A percentile compares a stretch with the other conserved stretches of the same genome.
phyloP scores from a whole-genome alignment of 2,797 vertebrate genomes.

The Cacajao melanocephalus region DNA sequence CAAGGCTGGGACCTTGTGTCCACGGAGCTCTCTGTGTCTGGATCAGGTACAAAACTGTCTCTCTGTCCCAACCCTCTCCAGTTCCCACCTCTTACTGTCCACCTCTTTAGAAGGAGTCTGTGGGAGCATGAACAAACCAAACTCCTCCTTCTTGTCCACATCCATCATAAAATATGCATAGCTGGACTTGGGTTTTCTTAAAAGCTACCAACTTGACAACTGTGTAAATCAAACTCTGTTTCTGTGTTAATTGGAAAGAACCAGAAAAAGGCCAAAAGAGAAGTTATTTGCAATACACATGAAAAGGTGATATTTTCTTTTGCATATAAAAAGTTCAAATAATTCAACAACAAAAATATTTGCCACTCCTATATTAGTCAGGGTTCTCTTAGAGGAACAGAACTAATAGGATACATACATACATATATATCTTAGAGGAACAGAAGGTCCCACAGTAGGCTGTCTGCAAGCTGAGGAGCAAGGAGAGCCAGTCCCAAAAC shows the following conservation, averaged over 20 bases:
- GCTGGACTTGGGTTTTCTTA: neutral
- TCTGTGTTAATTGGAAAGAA: neutral
- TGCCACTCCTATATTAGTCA: neutral
- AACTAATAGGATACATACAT: too few species aligned
- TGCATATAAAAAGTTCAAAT: neutral
- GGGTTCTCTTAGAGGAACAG: too few species aligned
- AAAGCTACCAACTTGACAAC: neutral
- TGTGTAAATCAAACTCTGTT: neutral
- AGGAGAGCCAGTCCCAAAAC: too few species aligned
- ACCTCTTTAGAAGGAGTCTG: neutral
- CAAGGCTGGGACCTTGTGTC: neutral
- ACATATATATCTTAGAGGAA: too few species aligned
- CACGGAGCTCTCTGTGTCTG: neutral
- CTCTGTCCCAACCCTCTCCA: rapidly evolving
- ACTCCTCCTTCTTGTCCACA: neutral
- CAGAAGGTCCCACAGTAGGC: too few species aligned
- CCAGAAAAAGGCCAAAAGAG: neutral
- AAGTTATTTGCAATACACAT: neutral
- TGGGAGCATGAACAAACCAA: too few species aligned
- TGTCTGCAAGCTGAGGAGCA: too few species aligned
- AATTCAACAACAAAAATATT: slow-evolving; percentile 37
- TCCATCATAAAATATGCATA: neutral
- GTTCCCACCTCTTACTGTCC: neutral
- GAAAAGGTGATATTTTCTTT: neutral
- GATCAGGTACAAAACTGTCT: neutral